phyloP scores from a whole-genome alignment of 2,888 invertebrate species.

The Gerosis bhagava region DNA sequence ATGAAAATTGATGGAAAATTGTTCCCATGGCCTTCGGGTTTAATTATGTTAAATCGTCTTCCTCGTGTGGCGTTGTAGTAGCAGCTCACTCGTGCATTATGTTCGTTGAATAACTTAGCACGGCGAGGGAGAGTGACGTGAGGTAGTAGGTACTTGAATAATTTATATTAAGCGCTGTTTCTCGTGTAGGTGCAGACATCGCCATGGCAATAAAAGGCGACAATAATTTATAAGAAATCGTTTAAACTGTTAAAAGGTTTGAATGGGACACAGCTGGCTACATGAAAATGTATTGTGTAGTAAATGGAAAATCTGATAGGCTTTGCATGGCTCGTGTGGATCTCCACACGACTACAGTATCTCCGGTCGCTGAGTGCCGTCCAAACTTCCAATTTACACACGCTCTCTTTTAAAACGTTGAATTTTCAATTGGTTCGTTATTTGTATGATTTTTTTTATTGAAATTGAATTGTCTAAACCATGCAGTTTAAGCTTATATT shows the following conservation, averaged over 20 bases:
- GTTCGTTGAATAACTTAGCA: constrained; percentile 20
- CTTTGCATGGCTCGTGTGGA: constrained; percentile 18
- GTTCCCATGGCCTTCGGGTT: constrained; percentile 12
- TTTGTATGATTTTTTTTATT: too few relatives aligned
- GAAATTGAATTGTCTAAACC: too few relatives aligned
- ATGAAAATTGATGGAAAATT: constrained; percentile 33
- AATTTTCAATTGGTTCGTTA: constrained; percentile 18
- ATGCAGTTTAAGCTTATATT: too few relatives aligned
- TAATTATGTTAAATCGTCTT: constrained; percentile 15
- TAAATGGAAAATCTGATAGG: constrained; percentile 27
- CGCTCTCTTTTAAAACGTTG: constrained; percentile 17
- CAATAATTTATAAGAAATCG: constrained; percentile 25
- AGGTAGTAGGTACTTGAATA: constrained; percentile 16
- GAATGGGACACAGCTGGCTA: constrained; percentile 18
- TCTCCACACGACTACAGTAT: constrained; percentile 23
- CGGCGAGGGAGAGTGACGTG: constrained; percentile 8
- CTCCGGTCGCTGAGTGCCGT: constrained; percentile 25
- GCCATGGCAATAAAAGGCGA: constrained; percentile 16
- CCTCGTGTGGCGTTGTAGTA: constrained; percentile 3
- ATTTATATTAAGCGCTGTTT: constrained; percentile 15
- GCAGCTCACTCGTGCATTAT: constrained; percentile 11
- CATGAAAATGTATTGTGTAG: constrained; percentile 22
- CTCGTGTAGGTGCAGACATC: constrained; percentile 8
- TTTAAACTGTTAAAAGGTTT: constrained; percentile 16
- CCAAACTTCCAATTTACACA: constrained; percentile 23